Base-by-base conservation (phyloP, 2,797 vertebrate genomes). In the Pseudocheirus occidentalis region DNA sequence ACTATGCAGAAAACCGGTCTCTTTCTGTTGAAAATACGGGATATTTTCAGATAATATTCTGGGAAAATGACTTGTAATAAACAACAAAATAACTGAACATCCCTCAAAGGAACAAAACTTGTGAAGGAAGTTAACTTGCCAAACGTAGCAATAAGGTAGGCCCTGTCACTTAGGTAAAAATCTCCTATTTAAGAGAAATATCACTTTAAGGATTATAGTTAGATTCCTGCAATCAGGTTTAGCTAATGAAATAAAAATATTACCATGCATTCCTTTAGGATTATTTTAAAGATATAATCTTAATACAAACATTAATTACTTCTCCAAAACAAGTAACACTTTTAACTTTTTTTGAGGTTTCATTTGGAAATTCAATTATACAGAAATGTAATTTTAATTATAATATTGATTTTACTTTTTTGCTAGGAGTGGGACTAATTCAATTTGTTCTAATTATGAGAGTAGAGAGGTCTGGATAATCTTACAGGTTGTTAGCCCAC, bases 371-470 rank as follows among this genome's bases (percentile, higher is more conserved):
- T 96, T 94, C 94, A 96, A 91, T 98, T 98, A 98, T 95, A 97
- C 97, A 98, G 93, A 95, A 98, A 98, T 7, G 29, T 16, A 97
- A 91, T 98, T 98, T 98, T 97, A 98, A 95, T 97, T 98, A 98
- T 96, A 98, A 98, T 97, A 95, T 96, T 98, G 94, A 98, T 97
- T 97, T 98, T 96, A 95, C 27, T 92, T 96, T 95, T 98, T 97
- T 98, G 59, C 50, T 90, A 95, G 66, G 57, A 97, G 52, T 96
- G 95, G 95, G 96, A 96, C 90, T 97, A 97, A 98, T 98, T 98
- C 89, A 98, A 96, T 98, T 98, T 97, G 96, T 98, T 98, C 94
- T 97, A 98, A 98, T 98, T 98, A 97, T 96, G 91, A 96, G 90
- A 95, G 73, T 91, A 91, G 73, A 95, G 91, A 93, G 90, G 91